phyloP scores from a whole-genome alignment of 2,797 vertebrate genomes.

The Arctocebus calabarensis region DNA sequence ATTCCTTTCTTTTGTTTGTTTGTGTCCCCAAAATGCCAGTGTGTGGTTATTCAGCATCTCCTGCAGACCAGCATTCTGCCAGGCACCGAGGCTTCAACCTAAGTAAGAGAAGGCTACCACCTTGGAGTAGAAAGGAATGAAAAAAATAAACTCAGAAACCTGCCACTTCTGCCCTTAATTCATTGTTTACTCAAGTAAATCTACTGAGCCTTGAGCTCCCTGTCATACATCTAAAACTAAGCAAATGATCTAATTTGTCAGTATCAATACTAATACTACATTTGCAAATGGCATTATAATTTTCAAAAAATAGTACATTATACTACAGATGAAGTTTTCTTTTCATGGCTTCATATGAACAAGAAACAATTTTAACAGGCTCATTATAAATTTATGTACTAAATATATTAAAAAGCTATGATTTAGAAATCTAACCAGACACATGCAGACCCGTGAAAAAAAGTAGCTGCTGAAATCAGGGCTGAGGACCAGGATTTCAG shows the following conservation, averaged over 20 bases:
- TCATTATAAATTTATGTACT: background rate
- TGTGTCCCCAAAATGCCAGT: background rate
- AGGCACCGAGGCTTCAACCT: background rate
- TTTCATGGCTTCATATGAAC: background rate
- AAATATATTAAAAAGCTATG: background rate
- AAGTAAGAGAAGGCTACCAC: background rate
- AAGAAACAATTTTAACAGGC: background rate
- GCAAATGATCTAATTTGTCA: background rate
- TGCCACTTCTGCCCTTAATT: background rate
- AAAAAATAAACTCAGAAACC: background rate
- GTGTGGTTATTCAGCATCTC: background rate
- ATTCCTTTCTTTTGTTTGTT: background rate
- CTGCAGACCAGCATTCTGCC: background rate
- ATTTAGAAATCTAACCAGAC: background rate
- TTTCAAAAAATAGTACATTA: background rate
- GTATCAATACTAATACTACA: background rate
- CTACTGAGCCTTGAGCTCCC: background rate
- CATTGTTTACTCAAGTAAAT: background rate
- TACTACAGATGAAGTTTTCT: background rate
- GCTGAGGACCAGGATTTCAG: background rate
- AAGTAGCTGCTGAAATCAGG: background rate
- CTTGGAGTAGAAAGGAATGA: background rate
- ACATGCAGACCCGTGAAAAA: background rate
- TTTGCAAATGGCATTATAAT: background rate
- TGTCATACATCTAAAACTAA: background rate